A percentile compares a stretch with the other conserved stretches of the same genome.
phyloP scores from a whole-genome alignment of 2,797 vertebrate species.

The Bucorvus abyssinicus region DNA sequence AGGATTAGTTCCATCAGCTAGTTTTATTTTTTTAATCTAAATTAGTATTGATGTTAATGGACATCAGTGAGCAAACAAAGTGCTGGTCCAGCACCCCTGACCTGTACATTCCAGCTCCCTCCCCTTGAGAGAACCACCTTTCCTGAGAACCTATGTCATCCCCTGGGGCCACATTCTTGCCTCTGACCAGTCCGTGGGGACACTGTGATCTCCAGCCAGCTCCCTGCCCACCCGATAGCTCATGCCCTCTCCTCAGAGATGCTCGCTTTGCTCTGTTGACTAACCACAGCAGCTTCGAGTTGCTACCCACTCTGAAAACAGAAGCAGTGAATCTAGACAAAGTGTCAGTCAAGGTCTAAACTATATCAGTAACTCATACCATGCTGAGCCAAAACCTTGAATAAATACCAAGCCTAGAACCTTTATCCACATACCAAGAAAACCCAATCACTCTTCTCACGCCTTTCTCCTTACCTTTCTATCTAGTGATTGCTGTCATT shows the following conservation, averaged over 20 bases:
- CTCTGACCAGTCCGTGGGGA: background rate
- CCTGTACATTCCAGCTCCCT: background rate
- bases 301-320: background rate
- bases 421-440: background rate
- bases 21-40: background rate
- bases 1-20: background rate
- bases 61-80: background rate
- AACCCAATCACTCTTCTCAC: background rate
- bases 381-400: background rate
- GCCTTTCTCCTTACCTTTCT: background rate
- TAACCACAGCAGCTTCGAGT: background rate
- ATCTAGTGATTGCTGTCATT: constrained; percentile 91
- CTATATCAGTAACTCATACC: background rate
- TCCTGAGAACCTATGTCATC: background rate
- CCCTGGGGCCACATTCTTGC: background rate
- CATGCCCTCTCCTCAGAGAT: background rate
- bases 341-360: background rate
- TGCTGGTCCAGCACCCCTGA: background rate
- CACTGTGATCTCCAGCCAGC: background rate
- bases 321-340: background rate
- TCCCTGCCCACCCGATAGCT: background rate
- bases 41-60: background rate
- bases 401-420: background rate
- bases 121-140: background rate
- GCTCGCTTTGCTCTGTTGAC: too few species aligned